Base-by-base conservation (phyloP, 2,113 vertebrate genomes). In the Ictalurus furcatus region DNA sequence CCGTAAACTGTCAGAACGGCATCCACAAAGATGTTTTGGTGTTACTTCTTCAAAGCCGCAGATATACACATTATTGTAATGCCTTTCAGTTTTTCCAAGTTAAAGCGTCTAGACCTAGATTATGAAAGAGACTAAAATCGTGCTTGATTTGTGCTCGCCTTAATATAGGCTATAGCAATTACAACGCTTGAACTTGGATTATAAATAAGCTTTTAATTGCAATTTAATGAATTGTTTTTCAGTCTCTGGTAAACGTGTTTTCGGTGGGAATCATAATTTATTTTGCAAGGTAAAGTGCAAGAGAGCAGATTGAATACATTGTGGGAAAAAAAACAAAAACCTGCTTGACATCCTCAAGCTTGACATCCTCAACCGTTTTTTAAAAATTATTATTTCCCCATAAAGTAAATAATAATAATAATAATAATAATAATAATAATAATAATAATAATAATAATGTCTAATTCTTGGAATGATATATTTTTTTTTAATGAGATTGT, bases 381-480 rank as follows among this genome's bases (percentile, higher is more conserved):
- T 34, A 34, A 34, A 34, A 34, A 34, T 71, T 16, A 44, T 34
- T 17, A 30, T 34, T 71, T 40, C 19, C 34, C 21, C 71, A 40
- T 40, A 40, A 40, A 48, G 9, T 44, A 12, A 48, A 76, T 12
- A 73, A 40, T 37, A 44, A 76, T 44, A 48, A 76, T 12, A 73
- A 40, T 37, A 44, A 48, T 79, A 52, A 52, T 79, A 52, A 79
- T 79, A 28, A 79, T 48, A 25, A 44, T 78, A 44, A 78, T 79
- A 48, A 78, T 78, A 52, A 79, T 79, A 52, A 79, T 79, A 79
- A 79, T 79, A 54, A 79, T 79, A 79, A 79, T 40, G 37, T 13
- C 3, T 79, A n/a, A 28, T 28, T 79, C 28, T 17, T 52, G 12
- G 3, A 28, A 78, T 25, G 0, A 78, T 44, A 40, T 40, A 40